Percentiles rank a stretch among this genome's conserved stretches.
These are phyloP conservation scores for Cremastobaeus sp. DNA, from an alignment of 2,888 invertebrate species.

Conservation along the genomic window DNA sequence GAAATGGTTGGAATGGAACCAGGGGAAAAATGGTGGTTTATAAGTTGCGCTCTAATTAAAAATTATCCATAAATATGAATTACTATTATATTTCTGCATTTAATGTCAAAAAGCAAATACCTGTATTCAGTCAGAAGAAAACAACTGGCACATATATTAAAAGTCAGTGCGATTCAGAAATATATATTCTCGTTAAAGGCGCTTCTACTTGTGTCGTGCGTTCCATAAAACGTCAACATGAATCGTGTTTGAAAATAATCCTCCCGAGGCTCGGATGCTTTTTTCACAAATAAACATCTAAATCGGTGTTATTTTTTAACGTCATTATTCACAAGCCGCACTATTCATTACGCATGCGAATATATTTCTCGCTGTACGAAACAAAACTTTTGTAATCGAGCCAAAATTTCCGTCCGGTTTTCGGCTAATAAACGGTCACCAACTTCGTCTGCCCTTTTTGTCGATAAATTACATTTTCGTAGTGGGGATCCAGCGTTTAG, in stretches of 20 bases:
- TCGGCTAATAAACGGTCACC: slow-evolving; percentile 39
- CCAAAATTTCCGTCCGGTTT: slow-evolving; percentile 31
- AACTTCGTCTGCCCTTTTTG: slow-evolving; percentile 56
- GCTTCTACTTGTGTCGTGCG: slow-evolving; percentile 24
- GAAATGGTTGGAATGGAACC: no score
- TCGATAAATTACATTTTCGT: slow-evolving; percentile 66
- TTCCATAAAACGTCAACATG: slow-evolving; percentile 43
- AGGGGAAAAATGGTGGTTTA: no score
- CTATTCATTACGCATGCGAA: background rate
- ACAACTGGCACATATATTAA: slow-evolving; percentile 36
- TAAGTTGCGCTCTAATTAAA: no score
- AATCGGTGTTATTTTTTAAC: slow-evolving; percentile 25
- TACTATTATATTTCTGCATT: background rate
- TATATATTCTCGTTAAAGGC: slow-evolving; percentile 49
- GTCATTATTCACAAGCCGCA: slow-evolving; percentile 18
- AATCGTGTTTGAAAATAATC: slow-evolving; percentile 47
- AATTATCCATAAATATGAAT: no score
- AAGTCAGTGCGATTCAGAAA: slow-evolving; percentile 28
- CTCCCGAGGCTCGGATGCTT: slow-evolving; percentile 18
- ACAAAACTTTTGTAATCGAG: slow-evolving; percentile 8
- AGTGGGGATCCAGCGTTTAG: slow-evolving; percentile 42
- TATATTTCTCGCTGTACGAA: background rate
- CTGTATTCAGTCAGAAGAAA: slow-evolving; percentile 33
- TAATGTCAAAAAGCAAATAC: no score
- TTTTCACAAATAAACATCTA: slow-evolving; percentile 37